Base-by-base conservation (phyloP, 2,113 vertebrate species). In the Paratilapia polleni region DNA sequence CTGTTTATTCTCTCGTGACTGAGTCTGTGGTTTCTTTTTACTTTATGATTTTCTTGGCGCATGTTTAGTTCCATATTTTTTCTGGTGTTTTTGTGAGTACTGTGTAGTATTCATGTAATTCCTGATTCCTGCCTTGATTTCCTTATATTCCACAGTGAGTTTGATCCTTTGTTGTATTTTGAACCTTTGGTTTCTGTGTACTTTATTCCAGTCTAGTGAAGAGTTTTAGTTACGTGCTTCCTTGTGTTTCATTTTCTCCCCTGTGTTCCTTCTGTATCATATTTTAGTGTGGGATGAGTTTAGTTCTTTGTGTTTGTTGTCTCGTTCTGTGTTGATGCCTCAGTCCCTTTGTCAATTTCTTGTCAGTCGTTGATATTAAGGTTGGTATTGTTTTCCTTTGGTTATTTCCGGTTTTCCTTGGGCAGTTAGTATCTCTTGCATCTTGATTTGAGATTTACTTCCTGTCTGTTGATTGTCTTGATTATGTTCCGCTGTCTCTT, bases 301-400 rank as follows among this genome's bases (percentile, higher is more conserved):
- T 13, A 68, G 22, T 12, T 49, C 8, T 68, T 68, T 6, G 22
- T 66, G n/a, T 68, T 49, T 49, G 64, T 28, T 4, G 41, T 22
- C 13, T 43, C 17, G n/a, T 66, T 43, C 1, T 1, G 13, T 17
- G 36, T 66, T 66, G 13, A 10, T 24, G 38, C 14, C 0, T 66
- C n/a, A 43, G 1, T 24, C 38, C 38, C 38, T 38, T 38, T 43
- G 38, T 66, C 15, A 0, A 17, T 66, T 43, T 1, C 63, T 66
- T 0, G 0, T 66, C 63, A 17, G 13, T 66, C 0, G 8, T 0
- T 43, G 1, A 66, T 24, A 66, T 43, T 66, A 36, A 24, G 63
- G 0, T 70, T 49, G 26, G 8, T 20, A 0, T 70, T 7, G 0
- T 24, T 70, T 15, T 47, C 13, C 43, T 47, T 47, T 47, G 43